phyloP scores from a whole-genome alignment of 2,797 vertebrate species.

The Protonibea diacanthus region DNA sequence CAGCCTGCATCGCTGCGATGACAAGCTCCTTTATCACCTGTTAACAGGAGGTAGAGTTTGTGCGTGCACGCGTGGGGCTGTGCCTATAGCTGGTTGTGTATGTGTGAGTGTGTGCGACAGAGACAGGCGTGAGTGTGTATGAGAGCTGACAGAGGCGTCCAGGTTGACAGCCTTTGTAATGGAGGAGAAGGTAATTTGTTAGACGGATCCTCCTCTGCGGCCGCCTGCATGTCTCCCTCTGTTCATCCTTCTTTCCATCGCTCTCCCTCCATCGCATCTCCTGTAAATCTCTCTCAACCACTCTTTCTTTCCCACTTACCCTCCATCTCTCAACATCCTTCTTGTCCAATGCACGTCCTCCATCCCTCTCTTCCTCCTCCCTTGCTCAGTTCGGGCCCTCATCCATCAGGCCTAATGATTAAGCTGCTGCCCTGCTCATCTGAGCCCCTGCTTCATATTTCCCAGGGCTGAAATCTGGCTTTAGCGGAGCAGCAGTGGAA shows the following conservation, averaged over 20 bases:
- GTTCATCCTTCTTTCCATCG: slow-evolving; percentile 82
- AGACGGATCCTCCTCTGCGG: slow-evolving; percentile 81
- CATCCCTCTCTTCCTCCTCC: slow-evolving; percentile 50
- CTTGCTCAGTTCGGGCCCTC: slow-evolving; percentile 57
- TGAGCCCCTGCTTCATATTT: slow-evolving; percentile 70
- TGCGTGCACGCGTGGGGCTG: slow-evolving; percentile 5
- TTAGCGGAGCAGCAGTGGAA: slow-evolving; percentile 43
- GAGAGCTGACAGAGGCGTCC: slow-evolving; percentile 85
- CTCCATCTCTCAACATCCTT: slow-evolving; percentile 59
- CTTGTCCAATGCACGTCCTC: slow-evolving; percentile 53
- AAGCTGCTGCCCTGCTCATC: slow-evolving; percentile 78
- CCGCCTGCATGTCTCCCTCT: slow-evolving; percentile 81
- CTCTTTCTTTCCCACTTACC: slow-evolving; percentile 68
- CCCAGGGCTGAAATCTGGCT: slow-evolving; percentile 65
- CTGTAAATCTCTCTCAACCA: slow-evolving; percentile 77
- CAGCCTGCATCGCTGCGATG: slow-evolving; percentile 53
- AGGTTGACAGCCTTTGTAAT: slow-evolving; percentile 87
- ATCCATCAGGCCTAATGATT: slow-evolving; percentile 85
- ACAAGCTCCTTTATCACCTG: slow-evolving; percentile 83
- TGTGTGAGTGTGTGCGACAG: slow-evolving; percentile 19
- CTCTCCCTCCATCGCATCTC: slow-evolving; percentile 70
- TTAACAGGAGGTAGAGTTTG: slow-evolving; percentile 78
- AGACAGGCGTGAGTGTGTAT: slow-evolving; percentile 81
- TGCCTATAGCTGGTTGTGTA: slow-evolving; percentile 35
- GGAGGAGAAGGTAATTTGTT: slow-evolving; percentile 88